phyloP scores from a whole-genome alignment of 2,797 vertebrate species.

The Delichon dasypus region DNA sequence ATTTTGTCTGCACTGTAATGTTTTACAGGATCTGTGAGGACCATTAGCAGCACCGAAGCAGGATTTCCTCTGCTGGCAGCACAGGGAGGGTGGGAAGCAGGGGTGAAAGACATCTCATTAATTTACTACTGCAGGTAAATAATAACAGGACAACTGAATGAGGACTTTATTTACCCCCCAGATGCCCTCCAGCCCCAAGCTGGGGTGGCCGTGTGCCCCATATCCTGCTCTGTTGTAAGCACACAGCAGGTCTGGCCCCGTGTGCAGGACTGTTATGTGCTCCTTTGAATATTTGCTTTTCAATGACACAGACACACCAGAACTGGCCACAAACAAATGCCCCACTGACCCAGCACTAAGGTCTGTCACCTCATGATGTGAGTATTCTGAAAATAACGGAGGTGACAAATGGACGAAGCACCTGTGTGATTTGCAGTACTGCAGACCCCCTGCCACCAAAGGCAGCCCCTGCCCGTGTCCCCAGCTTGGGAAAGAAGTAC shows the following conservation, averaged over 20 bases:
- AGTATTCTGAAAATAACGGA: not conserved
- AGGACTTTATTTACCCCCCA: not conserved
- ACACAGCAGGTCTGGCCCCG: not conserved
- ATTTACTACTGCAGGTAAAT: not conserved
- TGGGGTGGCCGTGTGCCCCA: not conserved
- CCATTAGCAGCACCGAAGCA: not conserved
- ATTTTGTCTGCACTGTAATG: not conserved
- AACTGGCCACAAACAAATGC: not conserved
- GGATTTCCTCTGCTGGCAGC: not conserved
- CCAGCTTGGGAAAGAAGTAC: not conserved
- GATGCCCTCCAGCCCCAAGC: not conserved
- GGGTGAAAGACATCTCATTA: not conserved
- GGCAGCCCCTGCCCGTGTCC: not conserved
- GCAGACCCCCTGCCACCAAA: rapidly evolving
- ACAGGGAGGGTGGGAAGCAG: not conserved
- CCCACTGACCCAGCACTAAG: not conserved
- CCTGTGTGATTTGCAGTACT: not conserved
- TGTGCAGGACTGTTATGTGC: not conserved
- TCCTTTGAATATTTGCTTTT: not conserved
- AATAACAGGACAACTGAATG: not conserved
- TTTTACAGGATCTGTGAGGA: not conserved
- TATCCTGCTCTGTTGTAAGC: not conserved
- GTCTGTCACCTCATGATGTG: rapidly evolving
- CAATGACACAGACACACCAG: not conserved
- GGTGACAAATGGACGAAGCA: not conserved